Evolutionary conservation across 37 sponge, comb jelly and placozoan genomes (phyloP), one percentile per base, ranked within the genome.

Genomic region (Halichondria panicea): DNA sequence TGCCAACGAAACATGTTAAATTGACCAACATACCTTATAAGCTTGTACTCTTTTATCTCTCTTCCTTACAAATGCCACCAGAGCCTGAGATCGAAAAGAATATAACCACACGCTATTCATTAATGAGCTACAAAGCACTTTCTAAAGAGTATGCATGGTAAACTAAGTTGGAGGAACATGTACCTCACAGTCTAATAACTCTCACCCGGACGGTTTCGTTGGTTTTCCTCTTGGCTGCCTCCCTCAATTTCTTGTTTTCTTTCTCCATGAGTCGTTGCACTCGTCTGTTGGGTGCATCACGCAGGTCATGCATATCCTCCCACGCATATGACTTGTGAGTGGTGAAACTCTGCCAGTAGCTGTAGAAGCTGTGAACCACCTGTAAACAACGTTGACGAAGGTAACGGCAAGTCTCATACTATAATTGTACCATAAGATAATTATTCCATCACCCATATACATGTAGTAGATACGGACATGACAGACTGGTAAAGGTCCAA

Each of bases 321-420:
- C 98, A 97, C 30, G 81, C 83, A 72, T 77, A 97, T 0, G 91
- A 82, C 63, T 80, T 89, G 45, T 66, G 48, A 22, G 95, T 95
- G 15, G 76, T 81, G 60, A 91, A 97, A 69, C 98, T 97, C 68
- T 92, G 92, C 98, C 98, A 97, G 83, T 87, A 87, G 21, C 80
- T 91, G 63, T 97, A 97, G 79, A 97, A 97, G 0, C 34, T 15
- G 54, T 83, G 87, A 3, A 92, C 93, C 24, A 81, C 59, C 66
- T 79, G 33, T n/a, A 58, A 22, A 82, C 55, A 68, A n/a, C 24
- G 36, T n/a, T 22, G n/a, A n/a, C n/a, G n/a, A n/a, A n/a, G n/a
- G n/a, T n/a, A n/a, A n/a, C 52, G 15, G 52, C 11, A 48, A 48
- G 15, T 48, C 15, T 11, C 11, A 48, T 15, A 48, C 11, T 48